Evolutionary conservation across 1,140 invertebrate species (phyloP), one percentile per base, ranked within the genome.

Genomic region (Globodera ellingtonae): DNA sequence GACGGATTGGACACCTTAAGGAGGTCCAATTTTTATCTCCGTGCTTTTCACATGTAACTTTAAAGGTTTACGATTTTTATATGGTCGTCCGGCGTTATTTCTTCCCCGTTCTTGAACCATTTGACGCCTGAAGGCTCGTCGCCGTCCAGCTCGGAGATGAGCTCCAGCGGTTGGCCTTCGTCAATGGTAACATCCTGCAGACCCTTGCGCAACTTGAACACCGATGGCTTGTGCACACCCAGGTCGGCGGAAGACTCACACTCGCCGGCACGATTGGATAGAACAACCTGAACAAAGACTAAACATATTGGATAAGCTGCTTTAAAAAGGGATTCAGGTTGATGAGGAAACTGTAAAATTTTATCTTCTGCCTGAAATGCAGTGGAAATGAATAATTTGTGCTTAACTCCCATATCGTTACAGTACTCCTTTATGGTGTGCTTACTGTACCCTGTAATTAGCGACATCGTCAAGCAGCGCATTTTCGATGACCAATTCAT

Each of bases 21-120:
- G n/a, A 69, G 56, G 6, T 6, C n/a, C 13, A 66, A 65, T 10
- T 10, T 50, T n/a, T 9, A 52, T 15, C 76, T 85, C 56, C 75
- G 92, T 91, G 80, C 95, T 93, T 6, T 52, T 18, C 13, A 15
- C 15, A 52, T 75, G 24, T 47, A 44, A 52, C 4, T 15, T 52
- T 52, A 52, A 52, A 3, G 9, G 24, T 6, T 62, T 56, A 75
- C 73, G 52, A 75, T 56, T 75, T 75, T 75, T n/a, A 62, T 44
- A 7, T 94, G 91, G 79, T 95, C 94, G 67, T 93, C 93, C 18
- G 93, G 93, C 90, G 93, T 94, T 2, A 97, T 84, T 87, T 93
- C 93, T 72, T 93, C 91, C 69, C 93, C 94, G 88, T 95, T 93
- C 71, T 93, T 93, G 72, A 84, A 90, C 83, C 83, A 84, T 77